Conservation (phyloP, 2,797 vertebrate species). For the Sorex maritimensis region DNA sequence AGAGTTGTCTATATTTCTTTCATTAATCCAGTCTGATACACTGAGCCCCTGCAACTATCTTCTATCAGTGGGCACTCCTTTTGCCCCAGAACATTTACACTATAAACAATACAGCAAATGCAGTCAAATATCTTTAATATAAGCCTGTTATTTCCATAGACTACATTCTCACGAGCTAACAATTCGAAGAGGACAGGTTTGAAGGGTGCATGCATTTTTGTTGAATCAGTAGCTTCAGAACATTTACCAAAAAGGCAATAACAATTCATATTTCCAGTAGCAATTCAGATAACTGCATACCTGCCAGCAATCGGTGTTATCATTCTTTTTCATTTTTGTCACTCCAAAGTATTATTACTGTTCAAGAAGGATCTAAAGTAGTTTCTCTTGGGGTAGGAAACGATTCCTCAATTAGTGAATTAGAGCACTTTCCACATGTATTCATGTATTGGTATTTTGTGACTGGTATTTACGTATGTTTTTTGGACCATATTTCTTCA, state of each 20-base stretch:
- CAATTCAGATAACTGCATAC: slow-evolving; percentile 16
- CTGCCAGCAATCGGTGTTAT: neutral
- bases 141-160: neutral
- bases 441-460: neutral
- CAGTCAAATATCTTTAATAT: neutral
- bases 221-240: slow-evolving; percentile 8
- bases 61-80: neutral
- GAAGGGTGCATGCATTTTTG: neutral
- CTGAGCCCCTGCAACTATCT: neutral
- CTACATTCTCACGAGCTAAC: neutral
- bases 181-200: slow-evolving; percentile 17
- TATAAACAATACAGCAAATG: neutral
- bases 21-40: neutral
- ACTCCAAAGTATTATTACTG: too few relatives aligned
- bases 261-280: slow-evolving; percentile 32
- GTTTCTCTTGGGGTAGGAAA: neutral
- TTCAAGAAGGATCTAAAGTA: neutral
- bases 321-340: neutral
- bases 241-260: slow-evolving; percentile 23
- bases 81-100: neutral
- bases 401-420: neutral
- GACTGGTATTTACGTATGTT: neutral
- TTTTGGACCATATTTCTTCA: neutral
- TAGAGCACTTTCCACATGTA: neutral
- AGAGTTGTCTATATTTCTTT: neutral